A percentile compares a stretch with the other conserved stretches of the same genome.
These are phyloP conservation scores for Phyllopteryx taeniolatus DNA, from an alignment of 2,113 vertebrate genomes.

Conservation along the genomic window DNA sequence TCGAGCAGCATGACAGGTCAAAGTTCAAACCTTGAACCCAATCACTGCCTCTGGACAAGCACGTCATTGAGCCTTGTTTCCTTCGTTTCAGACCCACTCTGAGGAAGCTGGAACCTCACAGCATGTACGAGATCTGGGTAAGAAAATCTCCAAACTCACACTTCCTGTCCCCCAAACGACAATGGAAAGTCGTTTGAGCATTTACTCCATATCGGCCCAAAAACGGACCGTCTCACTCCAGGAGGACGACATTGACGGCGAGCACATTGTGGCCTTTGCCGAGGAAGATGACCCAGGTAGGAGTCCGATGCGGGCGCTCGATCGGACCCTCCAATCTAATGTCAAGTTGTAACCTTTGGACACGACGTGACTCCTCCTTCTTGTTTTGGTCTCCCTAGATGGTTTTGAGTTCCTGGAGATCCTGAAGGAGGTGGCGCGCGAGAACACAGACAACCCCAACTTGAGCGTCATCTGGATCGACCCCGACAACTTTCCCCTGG, in stretches of 20 bases:
- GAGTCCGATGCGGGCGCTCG: not conserved
- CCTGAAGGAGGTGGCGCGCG: constrained; percentile 87
- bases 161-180: not conserved
- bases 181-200: not conserved
- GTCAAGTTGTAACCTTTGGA: not conserved
- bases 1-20: constrained; percentile 84
- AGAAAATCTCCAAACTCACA: constrained; percentile 27
- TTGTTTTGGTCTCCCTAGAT: constrained; percentile 61
- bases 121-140: constrained; percentile 94
- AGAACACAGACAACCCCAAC: constrained; percentile 86
- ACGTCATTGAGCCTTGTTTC: not conserved
- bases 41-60: not conserved
- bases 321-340: not conserved
- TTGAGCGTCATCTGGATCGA: constrained; percentile 96
- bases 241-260: constrained; percentile 88
- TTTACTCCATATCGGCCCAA: not conserved
- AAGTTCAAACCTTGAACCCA: not conserved
- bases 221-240: constrained; percentile 33
- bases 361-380: not conserved
- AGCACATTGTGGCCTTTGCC: constrained; percentile 92
- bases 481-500: constrained; percentile 89
- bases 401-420: constrained; percentile 90
- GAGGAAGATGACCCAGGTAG: constrained; percentile 87
- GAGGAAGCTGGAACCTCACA: constrained; percentile 86
- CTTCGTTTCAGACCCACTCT: constrained; percentile 78